These are phyloP conservation scores for Ecliptopera silaceata DNA, from an alignment of 2,888 invertebrate species.

Conservation along the genomic window DNA sequence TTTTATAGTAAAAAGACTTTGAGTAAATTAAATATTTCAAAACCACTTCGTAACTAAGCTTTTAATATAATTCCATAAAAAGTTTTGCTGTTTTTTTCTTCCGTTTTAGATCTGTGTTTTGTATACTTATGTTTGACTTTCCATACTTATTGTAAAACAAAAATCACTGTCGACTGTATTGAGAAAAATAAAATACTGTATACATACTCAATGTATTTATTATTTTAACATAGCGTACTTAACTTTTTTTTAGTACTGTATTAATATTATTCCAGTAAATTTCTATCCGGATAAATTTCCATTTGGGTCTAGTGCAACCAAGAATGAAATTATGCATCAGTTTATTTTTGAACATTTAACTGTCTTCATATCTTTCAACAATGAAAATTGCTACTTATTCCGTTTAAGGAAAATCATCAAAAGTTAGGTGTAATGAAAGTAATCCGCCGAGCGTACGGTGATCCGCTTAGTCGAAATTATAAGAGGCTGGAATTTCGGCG, in stretches of 20 bases:
- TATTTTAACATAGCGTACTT: background rate
- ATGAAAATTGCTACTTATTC: constrained; percentile 35
- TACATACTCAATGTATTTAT: constrained; percentile 12
- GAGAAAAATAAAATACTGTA: constrained; percentile 63
- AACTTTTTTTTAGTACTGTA: too few species aligned
- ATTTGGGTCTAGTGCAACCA: background rate
- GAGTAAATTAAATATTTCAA: background rate
- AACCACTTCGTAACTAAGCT: background rate
- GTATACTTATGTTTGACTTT: constrained; percentile 20
- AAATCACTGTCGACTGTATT: constrained; percentile 61
- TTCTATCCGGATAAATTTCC: too few species aligned
- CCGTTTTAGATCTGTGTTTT: constrained; percentile 2
- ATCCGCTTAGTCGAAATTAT: constrained; percentile 70
- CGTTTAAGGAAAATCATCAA: constrained; percentile 42
- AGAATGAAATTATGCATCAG: background rate
- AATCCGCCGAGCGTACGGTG: constrained; percentile 56
- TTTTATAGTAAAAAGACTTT: constrained; percentile 9
- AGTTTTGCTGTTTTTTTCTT: background rate
- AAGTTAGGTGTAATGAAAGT: constrained; percentile 54
- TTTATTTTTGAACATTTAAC: background rate
- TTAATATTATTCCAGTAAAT: too few species aligned
- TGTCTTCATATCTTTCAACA: constrained; percentile 7
- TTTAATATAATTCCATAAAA: background rate
- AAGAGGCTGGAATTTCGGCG: constrained; percentile 69
- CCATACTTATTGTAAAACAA: constrained; percentile 32